Evolutionary conservation across 30 jellyfish, hydroid and myxozoan species (phyloP), one percentile per base, ranked within the genome.

Genomic region (Aurelia sp.): DNA sequence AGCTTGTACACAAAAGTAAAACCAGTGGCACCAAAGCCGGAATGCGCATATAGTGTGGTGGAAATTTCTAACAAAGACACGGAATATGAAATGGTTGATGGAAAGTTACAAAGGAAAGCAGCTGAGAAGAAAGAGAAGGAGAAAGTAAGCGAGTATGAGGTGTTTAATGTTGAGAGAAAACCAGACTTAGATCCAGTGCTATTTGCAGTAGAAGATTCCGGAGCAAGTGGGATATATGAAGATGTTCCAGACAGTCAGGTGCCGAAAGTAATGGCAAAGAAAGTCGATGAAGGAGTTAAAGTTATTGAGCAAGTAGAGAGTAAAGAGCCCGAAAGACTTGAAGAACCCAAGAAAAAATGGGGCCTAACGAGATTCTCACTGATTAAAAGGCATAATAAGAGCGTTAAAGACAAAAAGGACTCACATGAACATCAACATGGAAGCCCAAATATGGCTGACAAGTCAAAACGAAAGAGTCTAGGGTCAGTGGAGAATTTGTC

Each of bases 141-240:
- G 17, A 63, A 72, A 10, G 3, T 37, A 13, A 59, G n/a, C 19
- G 90, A 63, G 0, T 68, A 74, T 75, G 89, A 68, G 18, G 62
- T 11, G 11, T 13, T 72, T 48, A 40, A 62, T 11, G 37, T 17
- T 20, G 44, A 19, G 55, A 59, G 31, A 19, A 67, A 41, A 57
- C 31, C 67, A n/a, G 71, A 60, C 6, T 71, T 86, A 41, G 89
- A 86, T 22, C 89, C 86, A 31, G 87, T 76, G 16, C 44, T 72
- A 22, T 75, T 51, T 67, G 86, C 86, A 1, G 78, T 67, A 6
- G 96, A 86, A 48, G 87, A 86, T 71, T 86, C 96, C 17, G 96
- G 96, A 3, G 89, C 89, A 3, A 86, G 96, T 57, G 96, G 96
- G 31, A 68, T 86, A 9, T 86, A 86, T 62, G 96, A 76, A 68